Percentiles rank a stretch among this genome's conserved stretches.
These are phyloP conservation scores for Chunga burmeisteri DNA, from an alignment of 2,113 vertebrate genomes.

Conservation along the genomic window DNA sequence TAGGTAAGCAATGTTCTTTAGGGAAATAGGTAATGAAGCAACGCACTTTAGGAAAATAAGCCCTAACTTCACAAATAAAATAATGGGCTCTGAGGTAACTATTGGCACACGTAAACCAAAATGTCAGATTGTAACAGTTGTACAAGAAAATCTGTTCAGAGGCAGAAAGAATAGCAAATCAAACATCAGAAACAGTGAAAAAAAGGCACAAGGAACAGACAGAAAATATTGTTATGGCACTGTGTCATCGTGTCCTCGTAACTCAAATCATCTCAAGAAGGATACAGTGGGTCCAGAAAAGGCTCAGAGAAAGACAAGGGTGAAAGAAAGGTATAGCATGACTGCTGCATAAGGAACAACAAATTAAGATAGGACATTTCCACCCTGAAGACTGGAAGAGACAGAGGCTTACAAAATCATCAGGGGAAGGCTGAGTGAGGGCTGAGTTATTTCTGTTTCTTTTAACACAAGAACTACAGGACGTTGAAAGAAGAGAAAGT, in stretches of 20 bases:
- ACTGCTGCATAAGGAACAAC: background rate
- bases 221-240: background rate
- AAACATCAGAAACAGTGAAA: background rate
- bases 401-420: background rate
- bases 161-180: background rate
- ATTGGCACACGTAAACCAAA: background rate
- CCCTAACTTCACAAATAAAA: background rate
- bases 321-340: background rate
- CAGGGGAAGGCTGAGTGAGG: background rate
- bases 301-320: background rate
- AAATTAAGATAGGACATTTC: background rate
- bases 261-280: background rate
- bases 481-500: background rate
- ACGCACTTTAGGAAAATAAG: background rate
- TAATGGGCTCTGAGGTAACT: background rate
- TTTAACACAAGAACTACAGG: background rate
- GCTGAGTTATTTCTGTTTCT: background rate
- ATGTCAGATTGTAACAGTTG: background rate
- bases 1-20: background rate
- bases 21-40: background rate
- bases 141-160: background rate
- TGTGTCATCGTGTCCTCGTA: background rate
- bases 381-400: background rate
- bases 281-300: background rate
- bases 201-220: background rate